Evolutionary conservation across 2,113 vertebrate genomes (phyloP), one percentile per base, ranked within the genome.

Genomic region (Notothenia rossii): DNA sequence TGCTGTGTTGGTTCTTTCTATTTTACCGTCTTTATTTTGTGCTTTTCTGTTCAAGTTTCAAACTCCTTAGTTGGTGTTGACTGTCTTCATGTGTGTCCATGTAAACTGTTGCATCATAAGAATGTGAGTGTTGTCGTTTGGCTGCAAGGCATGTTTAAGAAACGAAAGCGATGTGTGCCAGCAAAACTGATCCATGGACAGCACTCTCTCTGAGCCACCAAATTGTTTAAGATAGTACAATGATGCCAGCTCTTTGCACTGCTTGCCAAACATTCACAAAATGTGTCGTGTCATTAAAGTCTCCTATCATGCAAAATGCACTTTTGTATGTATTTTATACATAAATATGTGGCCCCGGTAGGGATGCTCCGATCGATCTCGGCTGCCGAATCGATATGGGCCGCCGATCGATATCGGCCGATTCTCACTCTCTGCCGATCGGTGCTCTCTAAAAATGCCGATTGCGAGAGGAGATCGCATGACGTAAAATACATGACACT

Each of bases 221-320:
- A 4, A 29, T 61, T 20, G 18, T 62, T 18, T 59, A 5, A 53
- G 22, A 48, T 25, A 20, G 59, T 62, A 8, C 13, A 40, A 59
- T 69, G 60, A 29, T 29, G 29, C 61, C 69, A 76, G 66, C 58
- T 60, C 20, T 62, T 83, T 49, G 48, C 50, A 58, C 45, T 22
- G 43, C 73, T 56, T 70, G 56, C 22, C 63, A 62, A 36, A 63
- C 53, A 29, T 29, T 29, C 29, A 29, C 29, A 29, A 29, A 3
- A 29, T 3, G 29, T 29, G 29, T 29, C 3, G 3, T 29, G 29
- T 29, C 29, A 29, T 29, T 29, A 29, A 29, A 4, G 29, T 29
- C 29, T 3, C 29, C 29, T 29, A 4, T 29, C 29, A 29, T 29
- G 29, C 29, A 29, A 29, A 29, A 29, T 29, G 29, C 29, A 29